Percentiles rank a stretch among this genome's conserved stretches.
Evolutionary conservation across 2,797 vertebrate genomes (phyloP).

Genomic region (Halcyon smyrnensis): DNA sequence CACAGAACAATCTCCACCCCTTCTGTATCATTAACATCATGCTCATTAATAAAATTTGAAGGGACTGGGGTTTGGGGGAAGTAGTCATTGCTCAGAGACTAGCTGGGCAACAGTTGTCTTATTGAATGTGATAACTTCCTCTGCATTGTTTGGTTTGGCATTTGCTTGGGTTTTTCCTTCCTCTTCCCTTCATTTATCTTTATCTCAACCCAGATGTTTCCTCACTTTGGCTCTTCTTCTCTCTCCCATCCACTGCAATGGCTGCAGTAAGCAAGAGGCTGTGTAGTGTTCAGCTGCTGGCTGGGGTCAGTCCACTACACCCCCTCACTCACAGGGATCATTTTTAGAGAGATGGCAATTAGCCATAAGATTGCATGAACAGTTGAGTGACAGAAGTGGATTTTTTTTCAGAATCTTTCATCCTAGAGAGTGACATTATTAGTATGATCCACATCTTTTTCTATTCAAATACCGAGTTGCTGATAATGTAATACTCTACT

Average conservation of each 20-base stretch:
- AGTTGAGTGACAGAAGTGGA: neutral
- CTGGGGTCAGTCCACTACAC: rapidly evolving
- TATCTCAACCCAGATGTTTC: neutral
- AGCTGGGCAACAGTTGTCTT: neutral
- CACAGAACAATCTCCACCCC: neutral
- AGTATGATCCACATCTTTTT: neutral
- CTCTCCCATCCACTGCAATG: rapidly evolving
- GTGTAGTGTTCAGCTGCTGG: neutral
- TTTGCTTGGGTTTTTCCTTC: rapidly evolving
- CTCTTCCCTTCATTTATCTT: neutral
- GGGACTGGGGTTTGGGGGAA: neutral
- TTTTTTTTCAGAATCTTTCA: neutral
- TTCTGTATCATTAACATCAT: neutral
- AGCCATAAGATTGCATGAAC: neutral
- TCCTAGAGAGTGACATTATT: neutral
- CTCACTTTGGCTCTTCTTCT: neutral
- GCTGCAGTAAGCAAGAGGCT: neutral
- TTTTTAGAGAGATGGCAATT: neutral
- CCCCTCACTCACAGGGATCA: neutral
- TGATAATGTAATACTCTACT: neutral
- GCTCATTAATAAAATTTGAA: neutral
- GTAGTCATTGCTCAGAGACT: neutral
- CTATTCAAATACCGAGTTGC: neutral
- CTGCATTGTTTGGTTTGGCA: neutral
- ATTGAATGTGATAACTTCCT: neutral